Base-by-base conservation (phyloP, 2,888 invertebrate genomes). In the Hemistola chrysoprasaria region DNA sequence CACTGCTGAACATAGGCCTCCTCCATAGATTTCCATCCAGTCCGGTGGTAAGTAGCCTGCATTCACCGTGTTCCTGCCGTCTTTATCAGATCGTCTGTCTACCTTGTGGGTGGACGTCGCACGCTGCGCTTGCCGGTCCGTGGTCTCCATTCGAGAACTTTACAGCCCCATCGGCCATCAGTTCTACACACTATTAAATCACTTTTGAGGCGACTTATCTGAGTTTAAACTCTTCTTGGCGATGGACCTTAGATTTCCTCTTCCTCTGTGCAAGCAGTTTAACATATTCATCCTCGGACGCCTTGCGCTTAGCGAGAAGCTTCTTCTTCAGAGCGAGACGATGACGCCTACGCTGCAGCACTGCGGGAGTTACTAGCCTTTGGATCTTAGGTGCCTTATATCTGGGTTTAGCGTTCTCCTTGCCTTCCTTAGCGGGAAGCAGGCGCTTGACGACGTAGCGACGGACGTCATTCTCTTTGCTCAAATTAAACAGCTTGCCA, bases 391-490 rank as follows among this genome's bases (percentile, higher is more conserved):
- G 98, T 20, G 97, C 97, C 86, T 88, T 88, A 59, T 79, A 72
- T 78, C 87, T 86, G 59, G 85, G 87, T 68, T 88, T 88, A 39
- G 87, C 82, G 32, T 86, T 93, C 73, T 95, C 95, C 81, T 94
- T 94, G 76, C 94, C 94, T 59, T 94, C 94, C 79, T 93, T 94
- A 59, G 94, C 93, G 40, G 96, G 94, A 64, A 97, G 92, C 4
- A 98, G 96, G 48, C 98, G 93, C 80, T 98, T 97, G 52, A 99
- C 97, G 40, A 99, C 99, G 75, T 96, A 99, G 61, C 97, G 96
- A 61, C 98, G 93, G 1, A 99, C 98, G 90, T 99, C 98, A 83
- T 99, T 99, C 70, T 98, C 96, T 90, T 98, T 99, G 70, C 92
- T 91, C 72, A 99, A 90, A 86, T 98, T 98, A 91, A 98, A 99